These are phyloP conservation scores for Porites australiensis DNA, from an alignment of 64 coral and sea anemone species.

Conservation along the genomic window DNA sequence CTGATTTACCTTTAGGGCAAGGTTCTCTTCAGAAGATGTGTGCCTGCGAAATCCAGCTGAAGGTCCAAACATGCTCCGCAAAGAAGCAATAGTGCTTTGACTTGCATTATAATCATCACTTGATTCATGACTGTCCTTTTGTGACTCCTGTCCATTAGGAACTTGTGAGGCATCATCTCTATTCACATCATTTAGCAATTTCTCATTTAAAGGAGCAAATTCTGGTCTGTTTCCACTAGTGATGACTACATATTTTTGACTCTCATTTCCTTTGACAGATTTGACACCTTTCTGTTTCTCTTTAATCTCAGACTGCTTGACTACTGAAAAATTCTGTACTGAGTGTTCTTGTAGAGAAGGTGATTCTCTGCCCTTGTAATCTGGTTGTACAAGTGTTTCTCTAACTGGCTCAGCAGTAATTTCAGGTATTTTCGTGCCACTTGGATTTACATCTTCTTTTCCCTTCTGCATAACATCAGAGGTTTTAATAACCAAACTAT, in stretches of 20 bases:
- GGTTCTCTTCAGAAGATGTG: slow-evolving; percentile 51
- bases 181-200: neutral
- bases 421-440: neutral
- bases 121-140: neutral
- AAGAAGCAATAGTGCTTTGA: slow-evolving; percentile 15
- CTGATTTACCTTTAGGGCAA: slow-evolving; percentile 25
- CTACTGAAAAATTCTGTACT: slow-evolving; percentile 15
- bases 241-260: slow-evolving; percentile 29
- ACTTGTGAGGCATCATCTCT: neutral
- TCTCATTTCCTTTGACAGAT: neutral
- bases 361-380: neutral
- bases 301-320: neutral
- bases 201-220: neutral
- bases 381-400: neutral
- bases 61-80: slow-evolving; percentile 63
- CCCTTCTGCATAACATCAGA: neutral
- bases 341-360: neutral
- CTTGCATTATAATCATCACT: neutral
- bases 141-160: neutral
- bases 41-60: slow-evolving; percentile 25
- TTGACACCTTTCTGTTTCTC: neutral
- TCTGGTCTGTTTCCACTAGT: neutral
- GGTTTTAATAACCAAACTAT: neutral
- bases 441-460: neutral
- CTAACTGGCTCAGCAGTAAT: neutral